Evolutionary conservation across 1,140 invertebrate species (phyloP).

Genomic region (Thalassaphorura encarpata): DNA sequence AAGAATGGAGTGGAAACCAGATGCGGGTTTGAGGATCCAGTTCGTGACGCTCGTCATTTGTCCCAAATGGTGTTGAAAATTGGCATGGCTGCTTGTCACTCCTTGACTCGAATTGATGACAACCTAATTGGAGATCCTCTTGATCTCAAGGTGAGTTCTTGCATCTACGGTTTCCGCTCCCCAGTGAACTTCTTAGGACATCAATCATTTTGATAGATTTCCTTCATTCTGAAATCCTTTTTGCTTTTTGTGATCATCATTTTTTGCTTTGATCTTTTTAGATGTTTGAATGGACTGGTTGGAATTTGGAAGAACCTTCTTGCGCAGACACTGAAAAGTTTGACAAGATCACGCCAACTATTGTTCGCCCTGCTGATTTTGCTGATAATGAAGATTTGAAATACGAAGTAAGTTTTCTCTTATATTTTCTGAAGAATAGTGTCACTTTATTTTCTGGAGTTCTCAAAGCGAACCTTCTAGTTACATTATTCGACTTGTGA

Average conservation of each 20-base stretch:
- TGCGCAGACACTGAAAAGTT: conserved; percentile 74
- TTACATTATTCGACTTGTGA: too few relatives aligned
- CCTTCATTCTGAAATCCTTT: too few relatives aligned
- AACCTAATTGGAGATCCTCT: conserved; percentile 68
- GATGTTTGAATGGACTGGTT: conserved; percentile 78
- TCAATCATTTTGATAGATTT: too few relatives aligned
- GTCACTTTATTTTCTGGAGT: too few relatives aligned
- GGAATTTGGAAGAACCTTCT: conserved; percentile 78
- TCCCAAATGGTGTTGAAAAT: conserved; percentile 35
- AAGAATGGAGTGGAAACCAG: conserved; percentile 30
- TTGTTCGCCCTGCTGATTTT: conserved; percentile 52
- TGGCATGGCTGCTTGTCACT: conserved; percentile 69
- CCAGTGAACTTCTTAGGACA: too few relatives aligned
- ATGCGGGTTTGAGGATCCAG: conserved; percentile 37
- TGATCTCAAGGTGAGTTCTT: conserved; percentile 52
- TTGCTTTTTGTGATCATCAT: too few relatives aligned
- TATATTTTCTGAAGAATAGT: too few relatives aligned
- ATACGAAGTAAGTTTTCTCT: neutral
- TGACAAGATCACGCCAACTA: conserved; percentile 74
- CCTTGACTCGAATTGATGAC: conserved; percentile 66
- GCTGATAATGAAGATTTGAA: conserved; percentile 10
- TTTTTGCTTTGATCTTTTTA: conserved; percentile 26
- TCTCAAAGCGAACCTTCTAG: too few relatives aligned
- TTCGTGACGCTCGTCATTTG: conserved; percentile 23
- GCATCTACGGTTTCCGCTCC: neutral